These are phyloP conservation scores for Stenotaenia linearis DNA, from an alignment of 2,888 invertebrate genomes.

Conservation along the genomic window DNA sequence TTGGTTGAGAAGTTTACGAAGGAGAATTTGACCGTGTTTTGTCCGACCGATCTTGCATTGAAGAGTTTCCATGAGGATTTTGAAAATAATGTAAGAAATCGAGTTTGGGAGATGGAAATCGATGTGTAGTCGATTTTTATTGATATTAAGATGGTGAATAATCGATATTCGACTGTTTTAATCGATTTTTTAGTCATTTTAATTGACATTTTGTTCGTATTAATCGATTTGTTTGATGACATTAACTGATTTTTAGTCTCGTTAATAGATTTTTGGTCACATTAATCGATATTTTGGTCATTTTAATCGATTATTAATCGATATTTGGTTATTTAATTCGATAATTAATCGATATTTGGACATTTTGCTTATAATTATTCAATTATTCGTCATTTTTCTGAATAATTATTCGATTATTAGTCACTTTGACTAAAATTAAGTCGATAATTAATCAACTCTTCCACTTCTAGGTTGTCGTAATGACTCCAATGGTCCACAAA, in stretches of 20 bases:
- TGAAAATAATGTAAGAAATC: constrained; percentile 36
- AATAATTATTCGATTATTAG: neutral
- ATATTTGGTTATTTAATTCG: neutral
- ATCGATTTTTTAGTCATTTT: too few species aligned
- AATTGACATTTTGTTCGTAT: too few species aligned
- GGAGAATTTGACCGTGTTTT: constrained; percentile 54
- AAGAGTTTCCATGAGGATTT: constrained; percentile 42
- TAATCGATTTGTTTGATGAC: too few species aligned
- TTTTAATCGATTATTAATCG: too few species aligned
- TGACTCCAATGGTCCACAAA: constrained; percentile 37
- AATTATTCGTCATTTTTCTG: too few species aligned
- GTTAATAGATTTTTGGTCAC: too few species aligned
- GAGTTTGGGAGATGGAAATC: too few species aligned
- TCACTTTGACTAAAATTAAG: too few species aligned
- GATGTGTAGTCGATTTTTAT: neutral
- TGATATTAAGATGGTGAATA: neutral
- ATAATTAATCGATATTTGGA: neutral
- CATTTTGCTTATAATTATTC: too few species aligned
- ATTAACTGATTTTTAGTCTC: neutral
- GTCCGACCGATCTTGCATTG: constrained; percentile 51
- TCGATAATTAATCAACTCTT: neutral
- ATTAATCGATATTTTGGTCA: neutral
- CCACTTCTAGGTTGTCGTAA: constrained; percentile 33
- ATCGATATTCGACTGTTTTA: neutral
- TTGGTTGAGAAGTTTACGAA: constrained; percentile 52